These are phyloP conservation scores for Bombyx huttoni DNA, from an alignment of 2,888 invertebrate genomes.

Conservation along the genomic window DNA sequence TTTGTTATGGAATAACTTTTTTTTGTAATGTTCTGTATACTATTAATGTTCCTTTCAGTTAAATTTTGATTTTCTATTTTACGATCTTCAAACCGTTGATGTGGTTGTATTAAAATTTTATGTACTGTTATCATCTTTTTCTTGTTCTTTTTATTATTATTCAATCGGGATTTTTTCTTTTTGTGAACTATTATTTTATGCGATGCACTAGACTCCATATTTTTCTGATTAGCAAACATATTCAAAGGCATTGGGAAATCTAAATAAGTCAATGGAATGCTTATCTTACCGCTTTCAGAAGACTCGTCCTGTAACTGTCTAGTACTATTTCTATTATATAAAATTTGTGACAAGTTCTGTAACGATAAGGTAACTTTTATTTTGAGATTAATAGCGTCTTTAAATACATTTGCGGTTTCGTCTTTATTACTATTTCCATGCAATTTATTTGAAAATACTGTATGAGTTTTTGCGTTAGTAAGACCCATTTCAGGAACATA, in stretches of 20 bases:
- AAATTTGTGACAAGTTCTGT: constrained; percentile 24
- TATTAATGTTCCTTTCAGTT: constrained; percentile 13
- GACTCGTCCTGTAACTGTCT: constrained; percentile 14
- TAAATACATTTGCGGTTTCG: constrained; percentile 1
- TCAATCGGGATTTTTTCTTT: constrained; percentile 44
- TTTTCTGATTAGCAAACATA: constrained; percentile 30
- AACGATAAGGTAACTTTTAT: constrained; percentile 53
- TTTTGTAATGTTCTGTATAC: constrained; percentile 11
- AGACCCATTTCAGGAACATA: not conserved
- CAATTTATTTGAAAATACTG: not conserved
- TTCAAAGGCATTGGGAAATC: constrained; percentile 43
- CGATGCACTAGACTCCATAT: constrained; percentile 20
- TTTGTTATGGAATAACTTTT: constrained; percentile 9
- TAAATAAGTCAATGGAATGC: constrained; percentile 37
- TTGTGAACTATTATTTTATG: constrained; percentile 51
- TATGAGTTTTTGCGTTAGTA: not conserved
- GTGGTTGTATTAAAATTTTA: constrained; percentile 35
- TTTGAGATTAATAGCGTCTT: constrained; percentile 37
- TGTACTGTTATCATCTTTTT: constrained; percentile 46
- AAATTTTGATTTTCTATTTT: constrained; percentile 16
- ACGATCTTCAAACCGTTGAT: constrained; percentile 19
- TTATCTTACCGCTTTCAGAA: constrained; percentile 32
- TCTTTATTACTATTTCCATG: constrained; percentile 9
- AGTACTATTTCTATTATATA: not conserved
- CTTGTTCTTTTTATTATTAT: constrained; percentile 42